Conservation (phyloP, 2,888 invertebrate species). For the Aphrophora alni region DNA sequence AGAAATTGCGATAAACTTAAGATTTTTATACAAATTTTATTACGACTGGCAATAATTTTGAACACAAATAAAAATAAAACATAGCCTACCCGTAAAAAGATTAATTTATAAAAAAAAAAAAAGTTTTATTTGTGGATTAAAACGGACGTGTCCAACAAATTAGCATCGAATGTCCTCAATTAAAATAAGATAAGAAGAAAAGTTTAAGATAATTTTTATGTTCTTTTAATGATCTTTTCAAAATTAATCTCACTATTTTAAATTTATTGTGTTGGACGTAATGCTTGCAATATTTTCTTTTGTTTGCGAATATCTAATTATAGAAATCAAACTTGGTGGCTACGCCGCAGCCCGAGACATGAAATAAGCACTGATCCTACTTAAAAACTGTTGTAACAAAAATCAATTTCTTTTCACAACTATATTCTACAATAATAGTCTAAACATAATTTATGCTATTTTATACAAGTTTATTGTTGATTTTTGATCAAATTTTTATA, state of each 20-base stretch:
- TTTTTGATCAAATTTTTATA: too few relatives aligned
- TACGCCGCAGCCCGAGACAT: too few relatives aligned
- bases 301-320: too few relatives aligned
- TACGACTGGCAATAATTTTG: not conserved
- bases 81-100: not conserved
- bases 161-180: not conserved
- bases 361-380: too few relatives aligned
- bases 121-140: not conserved
- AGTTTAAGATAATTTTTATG: not conserved
- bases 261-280: too few relatives aligned
- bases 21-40: not conserved
- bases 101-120: not conserved
- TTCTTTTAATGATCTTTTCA: not conserved
- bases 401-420: too few relatives aligned
- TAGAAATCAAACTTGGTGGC: too few relatives aligned
- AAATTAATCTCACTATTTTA: not conserved
- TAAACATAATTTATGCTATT: too few relatives aligned
- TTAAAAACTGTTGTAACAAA: too few relatives aligned
- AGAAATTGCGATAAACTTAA: not conserved
- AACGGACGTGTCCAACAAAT: not conserved
- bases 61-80: not conserved
- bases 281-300: too few relatives aligned
- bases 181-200: not conserved
- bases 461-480: too few relatives aligned
- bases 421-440: too few relatives aligned